Evolutionary conservation across 2,797 vertebrate genomes (phyloP), one percentile per base, ranked within the genome.

Genomic region (Microctenopoma stevenorrisi): DNA sequence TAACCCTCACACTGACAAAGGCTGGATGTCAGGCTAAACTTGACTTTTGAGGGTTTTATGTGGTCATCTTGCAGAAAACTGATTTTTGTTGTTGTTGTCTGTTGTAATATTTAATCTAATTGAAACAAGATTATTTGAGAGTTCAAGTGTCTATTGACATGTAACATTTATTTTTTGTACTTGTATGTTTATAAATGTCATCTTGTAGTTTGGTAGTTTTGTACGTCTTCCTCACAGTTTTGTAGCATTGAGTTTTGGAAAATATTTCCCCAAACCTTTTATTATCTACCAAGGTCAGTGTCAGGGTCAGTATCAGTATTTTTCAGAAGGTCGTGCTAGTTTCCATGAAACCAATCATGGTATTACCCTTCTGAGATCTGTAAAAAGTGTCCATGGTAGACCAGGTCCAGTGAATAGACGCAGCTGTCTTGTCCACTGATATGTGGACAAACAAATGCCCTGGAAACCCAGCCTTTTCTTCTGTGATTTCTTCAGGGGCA

Each of bases 391-490:
- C 83, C 89, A 89, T 77, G 90, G 76, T 84, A 89, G 90, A 84
- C 82, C 83, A 93, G 88, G 87, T 89, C 88, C 73, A 79, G 78
- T 95, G 94, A 95, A 96, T 91, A 94, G 93, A 85, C 93, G 90
- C 94, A 96, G 94, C 94, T 97, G 94, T 91, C 88, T 85, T 92
- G 92, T 91, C 93, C 94, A 94, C 81, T 95, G 94, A 94, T 94
- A 91, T 93, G 91, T 88, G 91, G 84, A 91, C 93, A 95, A 95
- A 95, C 94, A 95, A 95, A 93, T 93, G 89, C 87, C 92, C 90
- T 79, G 85, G 86, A 89, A 90, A 78, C 89, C 81, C 85, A 73
- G 74, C 59, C 89, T 93, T 91, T 95, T 95, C 91, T 95, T 95
- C 82, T 87, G 84, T 87, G 92, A 90, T 90, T 88, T 33, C 30